Percentiles rank a stretch among this genome's conserved stretches.
Conservation (phyloP, 2,113 vertebrate species). For the Damaliscus lunatus region DNA sequence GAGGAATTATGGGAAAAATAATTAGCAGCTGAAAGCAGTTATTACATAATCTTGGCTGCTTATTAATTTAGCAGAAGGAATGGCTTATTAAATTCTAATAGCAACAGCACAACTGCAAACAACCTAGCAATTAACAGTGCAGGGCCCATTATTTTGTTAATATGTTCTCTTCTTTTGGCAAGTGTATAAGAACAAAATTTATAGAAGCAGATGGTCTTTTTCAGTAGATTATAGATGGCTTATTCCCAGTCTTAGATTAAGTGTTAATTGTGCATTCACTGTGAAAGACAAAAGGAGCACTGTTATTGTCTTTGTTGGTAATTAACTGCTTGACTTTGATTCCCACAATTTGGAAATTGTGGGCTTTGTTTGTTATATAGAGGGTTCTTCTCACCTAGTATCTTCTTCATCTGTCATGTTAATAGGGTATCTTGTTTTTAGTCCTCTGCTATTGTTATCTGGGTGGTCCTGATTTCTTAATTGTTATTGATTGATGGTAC, state of each 20-base stretch:
- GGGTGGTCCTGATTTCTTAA: not conserved
- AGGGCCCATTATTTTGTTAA: conserved; percentile 66
- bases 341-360: conserved; percentile 72
- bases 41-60: conserved; percentile 69
- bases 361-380: conserved; percentile 60
- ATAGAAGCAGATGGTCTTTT: conserved; percentile 67
- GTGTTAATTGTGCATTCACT: conserved; percentile 77
- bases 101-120: conserved; percentile 63
- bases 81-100: conserved; percentile 69
- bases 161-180: conserved; percentile 60
- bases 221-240: conserved; percentile 63
- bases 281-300: conserved; percentile 75
- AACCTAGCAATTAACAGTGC: conserved; percentile 66
- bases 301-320: conserved; percentile 75
- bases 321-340: conserved; percentile 76
- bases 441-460: conserved; percentile 31
- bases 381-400: conserved; percentile 59
- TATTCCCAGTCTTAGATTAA: conserved; percentile 75
- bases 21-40: conserved; percentile 70
- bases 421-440: conserved; percentile 37
- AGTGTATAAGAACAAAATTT: conserved; percentile 58
- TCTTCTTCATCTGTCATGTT: conserved; percentile 65
- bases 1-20: conserved; percentile 75
- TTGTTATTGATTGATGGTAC: conserved; percentile 19
- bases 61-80: conserved; percentile 70